Evolutionary conservation across 2,888 invertebrate species (phyloP), one percentile per base, ranked within the genome.

Genomic region (Rhopalosiphum nymphaeae): DNA sequence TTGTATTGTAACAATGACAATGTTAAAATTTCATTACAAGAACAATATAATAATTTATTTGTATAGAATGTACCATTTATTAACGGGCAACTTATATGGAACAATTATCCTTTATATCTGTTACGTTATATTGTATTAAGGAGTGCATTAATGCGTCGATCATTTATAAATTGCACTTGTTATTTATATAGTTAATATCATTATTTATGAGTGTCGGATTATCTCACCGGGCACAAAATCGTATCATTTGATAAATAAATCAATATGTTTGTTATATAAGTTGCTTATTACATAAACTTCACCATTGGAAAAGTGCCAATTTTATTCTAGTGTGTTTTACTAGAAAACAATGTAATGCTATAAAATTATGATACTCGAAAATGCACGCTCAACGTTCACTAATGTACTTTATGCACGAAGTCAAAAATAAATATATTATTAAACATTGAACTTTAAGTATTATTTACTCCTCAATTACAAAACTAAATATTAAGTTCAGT

Each of bases 171-270:
- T 57, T 86, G 86, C 86, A 86, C 57, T 86, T 11, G 46, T 67
- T 92, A 11, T 88, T 92, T 85, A 91, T 56, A 42, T 44, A 29
- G 42, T 46, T 87, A 67, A 92, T 67, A 53, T 67, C 49, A 53
- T 88, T 87, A 88, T 92, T 92, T 92, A 92, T 67, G 92, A 92
- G 42, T 44, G 49, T 67, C 42, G 25, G 46, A 57, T 92, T 88
- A 92, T 92, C 92, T 92, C 49, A 26, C 87, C 87, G 49, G 49
- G 61, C 49, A n/a, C 92, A 92, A 36, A 46, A 67, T 87, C 87
- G 9, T 92, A 46, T 87, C 87, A 67, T 88, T 92, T 88, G 67
- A 87, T 88, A 92, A 92, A 92, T 88, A 92, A 92, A 92, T 92
- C 92, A 92, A 92, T 92, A 92, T 44, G 56, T 21, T 57, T 36